Evolutionary conservation across 2,113 vertebrate genomes (phyloP), one percentile per base, ranked within the genome.

Genomic region (Cacatua alba): DNA sequence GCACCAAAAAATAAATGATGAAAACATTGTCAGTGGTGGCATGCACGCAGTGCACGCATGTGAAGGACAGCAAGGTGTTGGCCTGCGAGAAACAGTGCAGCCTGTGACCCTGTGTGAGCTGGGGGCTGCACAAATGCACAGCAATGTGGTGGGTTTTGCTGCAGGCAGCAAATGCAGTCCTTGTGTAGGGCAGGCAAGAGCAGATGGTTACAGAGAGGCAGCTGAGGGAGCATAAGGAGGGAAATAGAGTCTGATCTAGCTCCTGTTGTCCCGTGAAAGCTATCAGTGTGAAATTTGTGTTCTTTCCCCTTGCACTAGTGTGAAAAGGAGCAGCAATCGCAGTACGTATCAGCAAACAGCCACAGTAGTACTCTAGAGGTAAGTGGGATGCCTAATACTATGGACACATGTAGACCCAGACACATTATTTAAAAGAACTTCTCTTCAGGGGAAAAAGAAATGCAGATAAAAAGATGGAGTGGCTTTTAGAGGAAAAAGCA

Each of bases 181-280:
- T 44, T 11, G 6, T 11, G 0, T 10, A 24, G 49, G 81, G 59
- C 68, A 62, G 63, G 57, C 13, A 2, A 53, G 77, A 94, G 81
- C 91, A 91, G 91, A 93, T 94, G 88, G 91, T 72, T 86, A 44
- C 80, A 43, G 10, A 93, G 86, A 91, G 94, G 78, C 95, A 94
- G 95, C 83, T 93, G 92, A 84, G 44, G 80, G 91, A 96, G 67
- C 91, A 82, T 82, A 92, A 87, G 83, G 81, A 95, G 35, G 49
- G 57, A 94, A 92, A 19, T 17, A n/a, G 48, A 52, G 90, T 44
- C 90, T 93, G 89, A 31, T 75, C 65, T 82, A 86, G 63, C 78
- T 92, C 71, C 74, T 89, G 43, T 93, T 88, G 80, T 86, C 88
- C 86, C 49, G 41, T 72, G 57, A 84, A 97, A 92, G 79, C 78